These are phyloP conservation scores for Rhingia rostrata DNA, from an alignment of 2,888 invertebrate genomes.

Conservation along the genomic window DNA sequence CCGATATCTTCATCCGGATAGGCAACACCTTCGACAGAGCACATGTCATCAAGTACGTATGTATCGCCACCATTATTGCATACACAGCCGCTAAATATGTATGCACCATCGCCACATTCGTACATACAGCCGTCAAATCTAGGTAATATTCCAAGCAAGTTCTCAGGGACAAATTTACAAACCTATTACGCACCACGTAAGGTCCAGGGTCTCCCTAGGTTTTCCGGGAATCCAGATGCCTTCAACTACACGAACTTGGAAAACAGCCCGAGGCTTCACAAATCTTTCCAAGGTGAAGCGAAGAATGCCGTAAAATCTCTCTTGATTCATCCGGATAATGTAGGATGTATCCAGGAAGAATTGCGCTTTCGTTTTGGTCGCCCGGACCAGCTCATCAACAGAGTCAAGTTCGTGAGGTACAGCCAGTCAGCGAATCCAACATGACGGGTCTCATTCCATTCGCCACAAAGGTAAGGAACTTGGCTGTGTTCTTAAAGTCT, in stretches of 20 bases:
- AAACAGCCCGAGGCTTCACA: slow-evolving; percentile 58
- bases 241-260: slow-evolving; percentile 59
- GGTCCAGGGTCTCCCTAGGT: slow-evolving; percentile 58
- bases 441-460: slow-evolving; percentile 60
- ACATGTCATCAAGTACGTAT: slow-evolving; percentile 15
- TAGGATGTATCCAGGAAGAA: no score
- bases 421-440: slow-evolving; percentile 44
- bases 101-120: slow-evolving; percentile 20
- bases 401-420: slow-evolving; percentile 45
- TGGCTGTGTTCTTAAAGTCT: slow-evolving; percentile 49
- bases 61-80: slow-evolving; percentile 15
- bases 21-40: slow-evolving; percentile 1
- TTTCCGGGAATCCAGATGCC: slow-evolving; percentile 53
- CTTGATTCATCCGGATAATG: no score
- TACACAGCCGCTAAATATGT: slow-evolving; percentile 6
- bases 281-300: slow-evolving; percentile 49
- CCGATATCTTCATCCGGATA: slow-evolving; percentile 1
- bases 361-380: slow-evolving; percentile 62
- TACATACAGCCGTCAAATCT: slow-evolving; percentile 16
- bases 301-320: no score
- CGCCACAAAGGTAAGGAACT: slow-evolving; percentile 51
- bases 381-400: slow-evolving; percentile 61
- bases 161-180: neutral
- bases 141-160: slow-evolving; percentile 3
- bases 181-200: slow-evolving; percentile 24